Conservation (phyloP, 2,888 invertebrate species). For the Amphipyra tragopoginis region DNA sequence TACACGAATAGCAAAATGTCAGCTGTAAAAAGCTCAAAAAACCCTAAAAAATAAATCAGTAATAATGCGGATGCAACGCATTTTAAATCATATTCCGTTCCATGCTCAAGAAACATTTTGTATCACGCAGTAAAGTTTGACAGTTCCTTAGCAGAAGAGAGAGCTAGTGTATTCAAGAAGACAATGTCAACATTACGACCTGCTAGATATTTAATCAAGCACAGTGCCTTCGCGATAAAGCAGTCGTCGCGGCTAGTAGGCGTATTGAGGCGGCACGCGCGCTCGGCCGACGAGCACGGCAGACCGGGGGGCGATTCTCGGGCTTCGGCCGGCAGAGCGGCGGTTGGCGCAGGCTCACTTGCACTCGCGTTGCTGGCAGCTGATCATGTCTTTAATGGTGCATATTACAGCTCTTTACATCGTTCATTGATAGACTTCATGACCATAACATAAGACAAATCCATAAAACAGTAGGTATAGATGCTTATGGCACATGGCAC, state of each 20-base stretch:
- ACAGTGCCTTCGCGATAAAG: slow-evolving; percentile 52
- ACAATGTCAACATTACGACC: slow-evolving; percentile 53
- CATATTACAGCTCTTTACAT: slow-evolving; percentile 53
- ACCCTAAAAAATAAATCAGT: slow-evolving; percentile 27
- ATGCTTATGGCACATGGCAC: too few species aligned
- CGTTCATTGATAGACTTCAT: slow-evolving; percentile 24
- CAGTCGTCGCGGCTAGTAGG: slow-evolving; percentile 62
- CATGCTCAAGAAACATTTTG: slow-evolving; percentile 23
- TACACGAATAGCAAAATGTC: slow-evolving; percentile 15
- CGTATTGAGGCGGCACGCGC: slow-evolving; percentile 55
- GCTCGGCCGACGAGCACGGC: slow-evolving; percentile 30
- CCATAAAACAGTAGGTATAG: too few species aligned
- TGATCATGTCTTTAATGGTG: slow-evolving; percentile 81
- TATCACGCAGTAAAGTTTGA: slow-evolving; percentile 23
- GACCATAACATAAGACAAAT: slow-evolving; percentile 26
- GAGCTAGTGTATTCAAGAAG: slow-evolving; percentile 23
- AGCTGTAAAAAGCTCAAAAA: slow-evolving; percentile 22
- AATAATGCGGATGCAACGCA: slow-evolving; percentile 51
- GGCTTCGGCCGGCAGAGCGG: slow-evolving; percentile 20
- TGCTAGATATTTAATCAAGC: slow-evolving; percentile 43
- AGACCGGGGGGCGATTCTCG: slow-evolving; percentile 42
- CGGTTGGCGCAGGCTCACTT: slow-evolving; percentile 69
- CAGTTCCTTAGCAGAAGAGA: slow-evolving; percentile 18
- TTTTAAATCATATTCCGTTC: slow-evolving; percentile 23
- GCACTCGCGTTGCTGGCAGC: slow-evolving; percentile 81